Percentiles rank a stretch among this genome's conserved stretches.
These are phyloP conservation scores for Scomber japonicus DNA, from an alignment of 2,113 vertebrate genomes.

Conservation along the genomic window DNA sequence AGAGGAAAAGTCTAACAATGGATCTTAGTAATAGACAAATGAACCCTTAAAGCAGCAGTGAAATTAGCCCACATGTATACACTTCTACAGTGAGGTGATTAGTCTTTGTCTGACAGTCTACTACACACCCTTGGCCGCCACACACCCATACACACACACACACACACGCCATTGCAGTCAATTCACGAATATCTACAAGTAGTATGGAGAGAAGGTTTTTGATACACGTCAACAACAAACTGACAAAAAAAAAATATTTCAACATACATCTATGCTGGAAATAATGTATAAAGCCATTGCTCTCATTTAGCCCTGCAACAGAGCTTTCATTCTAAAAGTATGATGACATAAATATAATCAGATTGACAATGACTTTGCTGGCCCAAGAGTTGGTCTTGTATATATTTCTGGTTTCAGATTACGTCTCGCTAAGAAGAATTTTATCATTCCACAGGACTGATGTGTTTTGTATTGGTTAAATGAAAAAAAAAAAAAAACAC, in stretches of 20 bases:
- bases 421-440: not conserved
- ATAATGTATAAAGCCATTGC: not conserved
- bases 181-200: slow-evolving; percentile 30
- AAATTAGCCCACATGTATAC: slow-evolving; percentile 67
- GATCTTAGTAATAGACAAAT: slow-evolving; percentile 70
- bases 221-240: slow-evolving; percentile 17
- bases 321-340: slow-evolving; percentile 21
- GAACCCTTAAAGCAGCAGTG: slow-evolving; percentile 67
- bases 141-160: slow-evolving; percentile 12
- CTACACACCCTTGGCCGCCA: slow-evolving; percentile 27
- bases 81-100: slow-evolving; percentile 74
- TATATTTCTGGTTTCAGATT: slow-evolving; percentile 39
- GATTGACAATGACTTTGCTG: not conserved
- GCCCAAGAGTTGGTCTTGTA: slow-evolving; percentile 17
- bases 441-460: not conserved
- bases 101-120: slow-evolving; percentile 64
- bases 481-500: slow-evolving; percentile 34
- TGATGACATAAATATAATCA: slow-evolving; percentile 36
- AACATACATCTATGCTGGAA: not conserved
- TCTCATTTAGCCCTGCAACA: not conserved
- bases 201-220: slow-evolving; percentile 8
- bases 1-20: slow-evolving; percentile 74
- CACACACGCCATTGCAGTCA: slow-evolving; percentile 9
- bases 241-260: slow-evolving; percentile 12
- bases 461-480: slow-evolving; percentile 8